Evolutionary conservation across 2,113 vertebrate genomes (phyloP), one percentile per base, ranked within the genome.

Genomic region (Vombatus ursinus): DNA sequence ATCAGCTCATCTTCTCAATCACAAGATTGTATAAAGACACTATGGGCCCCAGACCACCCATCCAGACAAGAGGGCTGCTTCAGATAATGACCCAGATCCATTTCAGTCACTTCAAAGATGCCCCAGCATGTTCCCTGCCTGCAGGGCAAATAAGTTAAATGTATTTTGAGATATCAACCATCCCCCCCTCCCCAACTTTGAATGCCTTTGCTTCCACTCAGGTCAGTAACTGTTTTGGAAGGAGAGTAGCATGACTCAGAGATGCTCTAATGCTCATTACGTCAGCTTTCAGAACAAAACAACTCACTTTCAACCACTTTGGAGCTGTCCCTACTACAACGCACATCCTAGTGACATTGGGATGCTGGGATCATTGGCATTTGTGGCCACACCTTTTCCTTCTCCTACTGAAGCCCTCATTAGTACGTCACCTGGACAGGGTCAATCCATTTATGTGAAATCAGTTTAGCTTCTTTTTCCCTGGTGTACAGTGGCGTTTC

Each of bases 151-250:
- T 93, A 97, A 94, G 95, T 98, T 97, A 97, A 98, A 96, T 96
- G 95, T 97, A 98, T 96, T 98, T 96, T 95, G 96, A 97, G 97
- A 97, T 94, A 93, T 97, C 96, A 97, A 96, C 94, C 95, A 96
- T 9, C 5, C 96, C 90, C 12, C 31, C 61, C 54, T 28, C 26
- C 54, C 57, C 92, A 57, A 37, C 61, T 97, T 97, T 96, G 96
- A 97, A 98, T 97, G 96, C 89, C 94, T 96, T 96, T 97, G 37
- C 68, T 84, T 84, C 97, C 97, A 96, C 97, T 97, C 96, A 98
- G 94, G 96, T 97, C 97, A 96, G 92, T 89, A 94, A 97, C 96
- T 97, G 96, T 96, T 97, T 98, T 97, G 97, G 98, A 98, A 97
- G 96, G 93, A 97, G 91, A 97, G 91, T 92, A 95, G 93, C 51